A percentile compares a stretch with the other conserved stretches of the same genome.
These are phyloP conservation scores for Aplocera efformata DNA, from an alignment of 2,888 invertebrate species.

Conservation along the genomic window DNA sequence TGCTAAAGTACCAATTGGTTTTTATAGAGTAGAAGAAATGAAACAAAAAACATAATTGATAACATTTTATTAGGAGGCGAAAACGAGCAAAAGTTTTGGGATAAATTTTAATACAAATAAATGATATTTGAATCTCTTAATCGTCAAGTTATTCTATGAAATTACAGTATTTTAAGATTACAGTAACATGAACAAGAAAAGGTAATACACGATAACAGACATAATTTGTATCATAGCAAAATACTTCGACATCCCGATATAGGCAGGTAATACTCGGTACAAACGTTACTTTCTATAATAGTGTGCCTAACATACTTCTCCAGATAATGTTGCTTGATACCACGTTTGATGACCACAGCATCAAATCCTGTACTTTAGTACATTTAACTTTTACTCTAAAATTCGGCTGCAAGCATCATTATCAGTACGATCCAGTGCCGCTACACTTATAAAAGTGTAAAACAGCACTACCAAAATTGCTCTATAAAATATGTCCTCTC, in stretches of 20 bases:
- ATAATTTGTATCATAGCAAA: conserved; percentile 56
- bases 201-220: conserved; percentile 64
- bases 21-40: conserved; percentile 29
- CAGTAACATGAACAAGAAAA: conserved; percentile 79
- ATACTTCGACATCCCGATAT: conserved; percentile 42
- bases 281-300: conserved; percentile 33
- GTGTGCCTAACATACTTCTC: conserved; percentile 31
- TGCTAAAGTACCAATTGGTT: too few species aligned
- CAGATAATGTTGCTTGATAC: conserved; percentile 35
- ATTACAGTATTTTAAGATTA: conserved; percentile 75
- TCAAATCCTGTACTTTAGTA: conserved; percentile 4
- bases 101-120: conserved; percentile 76
- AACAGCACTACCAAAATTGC: conserved; percentile 48
- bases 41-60: conserved; percentile 64
- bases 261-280: conserved; percentile 34
- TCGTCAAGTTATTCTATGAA: conserved; percentile 73
- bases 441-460: conserved; percentile 38
- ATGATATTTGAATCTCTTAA: conserved; percentile 72
- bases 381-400: conserved; percentile 4
- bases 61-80: conserved; percentile 81
- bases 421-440: conserved; percentile 32
- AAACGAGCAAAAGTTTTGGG: conserved; percentile 79
- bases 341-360: conserved; percentile 8
- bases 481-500: conserved; percentile 36
- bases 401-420: conserved; percentile 40